These are phyloP conservation scores for Illadopsis cleaveri DNA, from an alignment of 2,113 vertebrate genomes.

Conservation along the genomic window DNA sequence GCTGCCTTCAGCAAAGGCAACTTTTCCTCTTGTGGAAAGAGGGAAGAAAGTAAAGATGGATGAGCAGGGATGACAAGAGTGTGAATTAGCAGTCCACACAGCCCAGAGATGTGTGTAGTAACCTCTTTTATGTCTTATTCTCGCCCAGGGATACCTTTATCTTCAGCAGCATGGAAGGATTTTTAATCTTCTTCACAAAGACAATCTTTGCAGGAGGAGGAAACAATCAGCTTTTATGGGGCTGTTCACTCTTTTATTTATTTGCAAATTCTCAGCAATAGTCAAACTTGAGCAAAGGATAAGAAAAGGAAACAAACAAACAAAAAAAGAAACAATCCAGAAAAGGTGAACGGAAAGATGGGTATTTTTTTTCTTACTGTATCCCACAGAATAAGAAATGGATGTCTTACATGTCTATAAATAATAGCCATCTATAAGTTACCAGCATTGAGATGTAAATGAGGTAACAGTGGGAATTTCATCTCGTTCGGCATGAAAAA, in stretches of 20 bases:
- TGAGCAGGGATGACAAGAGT: neutral
- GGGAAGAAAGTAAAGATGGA: neutral
- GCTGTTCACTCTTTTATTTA: conserved; percentile 46
- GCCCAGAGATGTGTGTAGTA: conserved; percentile 11
- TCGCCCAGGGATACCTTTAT: conserved; percentile 46
- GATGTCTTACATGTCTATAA: conserved; percentile 36
- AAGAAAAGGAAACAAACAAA: neutral
- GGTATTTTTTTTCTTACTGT: neutral
- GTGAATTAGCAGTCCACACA: conserved; percentile 43
- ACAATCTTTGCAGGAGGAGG: conserved; percentile 25
- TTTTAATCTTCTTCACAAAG: conserved; percentile 59
- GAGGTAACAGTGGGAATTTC: conserved; percentile 49
- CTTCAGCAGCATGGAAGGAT: neutral
- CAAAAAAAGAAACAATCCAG: neutral
- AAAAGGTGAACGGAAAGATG: neutral
- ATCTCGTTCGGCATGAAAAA: conserved; percentile 16
- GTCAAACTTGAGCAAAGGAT: conserved; percentile 29
- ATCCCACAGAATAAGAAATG: conserved; percentile 7
- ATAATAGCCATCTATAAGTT: conserved; percentile 41
- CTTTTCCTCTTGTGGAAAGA: neutral
- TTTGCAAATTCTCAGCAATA: conserved; percentile 48
- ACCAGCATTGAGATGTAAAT: conserved; percentile 60
- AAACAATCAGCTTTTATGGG: conserved; percentile 52
- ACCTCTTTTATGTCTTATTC: conserved; percentile 60
- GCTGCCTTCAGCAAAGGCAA: neutral